Base-by-base conservation (phyloP, 1,140 invertebrate species). In the Drosophila azteca region DNA sequence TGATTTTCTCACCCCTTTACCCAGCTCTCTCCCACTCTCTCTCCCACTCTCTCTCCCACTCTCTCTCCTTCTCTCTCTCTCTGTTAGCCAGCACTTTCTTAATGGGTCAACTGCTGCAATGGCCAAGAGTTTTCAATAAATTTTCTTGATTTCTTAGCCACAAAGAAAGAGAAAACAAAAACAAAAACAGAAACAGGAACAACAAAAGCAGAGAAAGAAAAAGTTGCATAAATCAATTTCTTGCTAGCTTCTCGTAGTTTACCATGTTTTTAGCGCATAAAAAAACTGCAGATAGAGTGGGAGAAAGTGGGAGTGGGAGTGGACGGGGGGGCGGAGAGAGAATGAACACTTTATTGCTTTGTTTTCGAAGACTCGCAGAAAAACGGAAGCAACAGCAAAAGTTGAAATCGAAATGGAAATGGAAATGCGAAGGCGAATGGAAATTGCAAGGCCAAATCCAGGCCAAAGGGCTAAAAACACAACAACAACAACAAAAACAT, bases 201-300 rank as follows among this genome's bases (percentile, higher is more conserved):
- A 70, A 29, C 43, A 52, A 51, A 53, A 46, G 31, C 57, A 51
- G 39, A 26, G 24, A 55, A 52, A 26, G 24, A 55, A 52, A 51
- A 81, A 71, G 58, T 71, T 61, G 83, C 78, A 85, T 85, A 87
- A 87, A 85, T 85, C 82, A 87, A 87, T 81, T 85, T 84, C 67
- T 51, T 41, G 31, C 48, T 50, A 52, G 35, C 15, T 49, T 11
- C 54, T 24, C 11, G 39, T 59, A 57, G 22, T 73, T 26, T 49
- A 45, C 31, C 77, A 46, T 71, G 55, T 69, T 79, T 77, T 46
- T 73, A 49, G 58, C 52, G 75, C 76, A 69, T 39, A 63, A 71
- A 70, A 70, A 75, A 80, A 62, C 11, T 35, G 15, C 31, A 57
- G 29, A 44, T 43, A 55, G 39, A 60, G 31, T 49, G 22, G 1